Evolutionary conservation across 1,140 invertebrate species (phyloP).

Genomic region (Amyelois transitella): DNA sequence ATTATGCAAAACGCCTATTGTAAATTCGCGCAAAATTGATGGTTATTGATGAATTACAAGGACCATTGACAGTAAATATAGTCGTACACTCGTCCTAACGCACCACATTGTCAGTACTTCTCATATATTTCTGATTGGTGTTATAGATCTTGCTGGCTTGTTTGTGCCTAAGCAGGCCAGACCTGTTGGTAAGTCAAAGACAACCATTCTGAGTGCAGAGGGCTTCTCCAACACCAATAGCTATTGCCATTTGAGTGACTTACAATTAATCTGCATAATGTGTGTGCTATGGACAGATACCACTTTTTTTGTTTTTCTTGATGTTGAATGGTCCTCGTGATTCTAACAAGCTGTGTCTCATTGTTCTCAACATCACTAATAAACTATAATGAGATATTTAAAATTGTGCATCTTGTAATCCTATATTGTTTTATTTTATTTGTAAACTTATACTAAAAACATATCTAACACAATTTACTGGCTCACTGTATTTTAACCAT

Average conservation of each 20-base stretch:
- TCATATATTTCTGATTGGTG: conserved; percentile 68
- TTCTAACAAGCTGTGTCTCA: conserved; percentile 55
- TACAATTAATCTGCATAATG: conserved; percentile 66
- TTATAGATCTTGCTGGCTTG: conserved; percentile 82
- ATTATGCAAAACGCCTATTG: conserved; percentile 32
- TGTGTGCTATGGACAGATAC: conserved; percentile 63
- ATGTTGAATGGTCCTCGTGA: conserved; percentile 73
- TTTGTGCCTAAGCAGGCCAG: conserved; percentile 81
- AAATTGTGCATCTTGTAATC: not conserved
- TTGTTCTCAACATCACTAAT: conserved; percentile 34
- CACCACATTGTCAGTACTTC: conserved; percentile 61
- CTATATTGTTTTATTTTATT: no score
- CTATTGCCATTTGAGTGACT: conserved; percentile 62
- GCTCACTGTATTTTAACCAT: no score
- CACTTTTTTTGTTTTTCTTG: conserved; percentile 46
- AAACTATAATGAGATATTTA: not conserved
- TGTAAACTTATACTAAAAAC: no score
- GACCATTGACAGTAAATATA: conserved; percentile 62
- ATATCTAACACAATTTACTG: no score
- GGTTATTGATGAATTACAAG: conserved; percentile 67
- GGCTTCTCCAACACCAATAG: conserved; percentile 62
- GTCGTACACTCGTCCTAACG: conserved; percentile 43
- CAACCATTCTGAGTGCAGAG: conserved; percentile 48
- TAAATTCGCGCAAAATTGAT: conserved; percentile 70
- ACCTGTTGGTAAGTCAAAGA: conserved; percentile 79